Evolutionary conservation across 2,888 invertebrate species (phyloP), one percentile per base, ranked within the genome.

Genomic region (Pyrrhia umbra): DNA sequence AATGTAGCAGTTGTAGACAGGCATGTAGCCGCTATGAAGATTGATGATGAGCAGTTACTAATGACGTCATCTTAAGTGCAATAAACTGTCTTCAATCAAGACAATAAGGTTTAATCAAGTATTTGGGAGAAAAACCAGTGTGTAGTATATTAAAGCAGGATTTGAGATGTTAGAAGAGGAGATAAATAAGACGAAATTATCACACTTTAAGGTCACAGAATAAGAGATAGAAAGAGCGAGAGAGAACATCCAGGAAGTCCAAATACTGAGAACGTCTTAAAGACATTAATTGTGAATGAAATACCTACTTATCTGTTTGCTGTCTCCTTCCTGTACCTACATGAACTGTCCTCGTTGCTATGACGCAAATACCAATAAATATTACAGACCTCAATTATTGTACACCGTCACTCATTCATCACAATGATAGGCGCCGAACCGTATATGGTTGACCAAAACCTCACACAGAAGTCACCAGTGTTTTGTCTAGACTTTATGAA

Each of bases 401-500:
- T 69, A 20, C 37, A 30, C 23, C 40, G 46, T 58, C 57, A 50
- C 27, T 58, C 55, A 74, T 52, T 50, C 21, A 45, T 45, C 52
- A 55, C 52, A 74, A 59, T 65, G 43, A 65, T 43, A 52, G 57
- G 30, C 75, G 50, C 40, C 34, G n/a, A 40, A 6, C 27, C 55
- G 20, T 51, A 59, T 60, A 54, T 47, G 25, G 57, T 21, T 21
- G 20, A 18, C 54, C 54, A 16, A 57, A 75, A 50, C 37, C 37
- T 39, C 13, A 56, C 18, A 52, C 20, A 45, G 47, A 21, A 50
- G 16, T 6, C 39, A 13, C 20, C 43, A 10, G 18, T 67, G 70
- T 69, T 58, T 63, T 75, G 70, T 72, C 75, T 75, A 56, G 27
- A 57, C 25, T 9, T 5, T 55, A 69, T 63, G 70, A 69, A 58